Percentiles rank a stretch among this genome's conserved stretches.
Evolutionary conservation across 23 tunicate genomes (phyloP).

Genomic region (Aplidium turbinatum): DNA sequence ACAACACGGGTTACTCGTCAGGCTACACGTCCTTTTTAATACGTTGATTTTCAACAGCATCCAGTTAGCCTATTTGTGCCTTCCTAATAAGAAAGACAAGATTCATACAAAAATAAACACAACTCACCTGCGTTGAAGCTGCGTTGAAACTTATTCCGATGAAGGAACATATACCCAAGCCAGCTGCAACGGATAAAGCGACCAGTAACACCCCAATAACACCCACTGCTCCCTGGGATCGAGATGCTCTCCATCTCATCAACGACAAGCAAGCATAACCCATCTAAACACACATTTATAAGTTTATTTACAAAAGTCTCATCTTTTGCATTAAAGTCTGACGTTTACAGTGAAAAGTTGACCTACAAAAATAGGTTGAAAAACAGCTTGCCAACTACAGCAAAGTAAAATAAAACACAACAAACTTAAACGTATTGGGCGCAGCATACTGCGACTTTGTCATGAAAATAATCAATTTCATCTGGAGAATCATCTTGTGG

Average conservation of each 20-base stretch:
- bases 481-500: no score
- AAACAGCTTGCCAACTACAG: neutral
- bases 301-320: neutral
- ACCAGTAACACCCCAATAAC: slow-evolving; percentile 75
- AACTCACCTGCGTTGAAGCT: slow-evolving; percentile 91
- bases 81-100: no score
- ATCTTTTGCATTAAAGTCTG: neutral
- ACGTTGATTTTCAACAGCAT: no score
- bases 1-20: no score
- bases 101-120: no score
- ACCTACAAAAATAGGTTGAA: neutral
- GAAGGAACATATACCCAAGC: slow-evolving; percentile 76
- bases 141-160: slow-evolving; percentile 89
- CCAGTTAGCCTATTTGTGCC: no score
- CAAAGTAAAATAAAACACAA: neutral
- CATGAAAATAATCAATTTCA: no score
- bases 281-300: slow-evolving; percentile 33
- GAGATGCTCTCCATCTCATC: slow-evolving; percentile 69
- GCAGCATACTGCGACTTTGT: no score
- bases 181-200: slow-evolving; percentile 79
- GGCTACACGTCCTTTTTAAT: no score
- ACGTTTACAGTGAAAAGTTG: neutral
- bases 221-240: slow-evolving; percentile 92
- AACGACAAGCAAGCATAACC: slow-evolving; percentile 84
- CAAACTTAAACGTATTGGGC: no score